These are phyloP conservation scores for Drosophila ohnishii DNA, from an alignment of 1,140 invertebrate species.

Conservation along the genomic window DNA sequence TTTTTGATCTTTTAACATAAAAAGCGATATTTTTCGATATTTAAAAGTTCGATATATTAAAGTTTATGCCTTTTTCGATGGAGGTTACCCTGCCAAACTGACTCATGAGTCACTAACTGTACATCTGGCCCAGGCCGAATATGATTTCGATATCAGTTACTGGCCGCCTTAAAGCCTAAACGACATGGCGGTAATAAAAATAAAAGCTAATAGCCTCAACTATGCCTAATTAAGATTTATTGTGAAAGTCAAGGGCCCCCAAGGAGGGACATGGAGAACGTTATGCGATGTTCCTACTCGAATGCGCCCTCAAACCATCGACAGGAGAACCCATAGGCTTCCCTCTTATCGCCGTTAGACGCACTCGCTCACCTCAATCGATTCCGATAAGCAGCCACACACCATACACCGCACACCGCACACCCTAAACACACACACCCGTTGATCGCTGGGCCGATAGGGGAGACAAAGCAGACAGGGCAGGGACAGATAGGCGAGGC, in stretches of 20 bases:
- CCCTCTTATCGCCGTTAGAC: slow-evolving; percentile 24
- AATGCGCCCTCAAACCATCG: not conserved
- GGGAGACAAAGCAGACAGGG: slow-evolving; percentile 7
- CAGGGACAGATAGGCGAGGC: slow-evolving; percentile 27
- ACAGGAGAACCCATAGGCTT: slow-evolving; percentile 1
- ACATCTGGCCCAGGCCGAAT: not conserved
- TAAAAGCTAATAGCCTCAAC: slow-evolving; percentile 38
- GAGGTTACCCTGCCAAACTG: not conserved
- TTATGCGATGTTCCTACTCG: not conserved
- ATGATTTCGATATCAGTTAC: slow-evolving; percentile 44
- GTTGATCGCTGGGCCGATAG: slow-evolving; percentile 11
- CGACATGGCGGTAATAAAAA: slow-evolving; percentile 8
- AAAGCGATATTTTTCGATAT: not conserved
- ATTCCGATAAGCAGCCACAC: slow-evolving; percentile 26
- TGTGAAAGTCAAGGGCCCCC: slow-evolving; percentile 56
- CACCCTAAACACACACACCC: not conserved
- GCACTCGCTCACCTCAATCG: slow-evolving; percentile 38
- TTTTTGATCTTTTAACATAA: too few species aligned
- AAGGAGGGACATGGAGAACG: too few species aligned
- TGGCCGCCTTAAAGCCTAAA: slow-evolving; percentile 15
- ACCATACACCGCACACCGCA: not conserved
- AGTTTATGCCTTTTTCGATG: not conserved
- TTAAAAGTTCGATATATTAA: not conserved
- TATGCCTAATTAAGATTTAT: slow-evolving; percentile 65
- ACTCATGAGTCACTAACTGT: not conserved